Conservation (phyloP, 2,797 vertebrate species). For the Mus spretus region DNA sequence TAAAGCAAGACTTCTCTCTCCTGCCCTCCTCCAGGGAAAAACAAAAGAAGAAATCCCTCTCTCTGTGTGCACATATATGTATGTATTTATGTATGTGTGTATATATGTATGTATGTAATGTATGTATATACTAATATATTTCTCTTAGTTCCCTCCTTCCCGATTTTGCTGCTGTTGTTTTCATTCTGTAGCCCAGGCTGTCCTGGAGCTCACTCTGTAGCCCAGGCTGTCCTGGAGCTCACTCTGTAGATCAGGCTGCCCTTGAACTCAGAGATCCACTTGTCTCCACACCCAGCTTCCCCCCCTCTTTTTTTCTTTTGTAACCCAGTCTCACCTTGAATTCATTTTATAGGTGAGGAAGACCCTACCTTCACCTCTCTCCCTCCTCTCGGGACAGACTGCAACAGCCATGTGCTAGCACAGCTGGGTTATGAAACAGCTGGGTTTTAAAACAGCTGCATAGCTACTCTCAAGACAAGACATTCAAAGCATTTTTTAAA, state of each 20-base stretch:
- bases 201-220: not conserved
- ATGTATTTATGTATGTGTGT: not conserved
- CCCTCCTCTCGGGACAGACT: too few species aligned
- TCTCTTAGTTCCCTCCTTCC: not conserved
- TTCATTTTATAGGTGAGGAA: not conserved
- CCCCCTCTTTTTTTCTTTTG: not conserved
- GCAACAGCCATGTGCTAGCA: not conserved
- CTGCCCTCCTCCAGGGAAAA: not conserved
- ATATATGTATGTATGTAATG: not conserved
- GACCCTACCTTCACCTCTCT: not conserved
- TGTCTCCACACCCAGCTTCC: not conserved
- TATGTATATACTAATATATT: not conserved
- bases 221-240: not conserved
- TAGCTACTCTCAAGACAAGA: not conserved
- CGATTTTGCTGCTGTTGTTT: not conserved
- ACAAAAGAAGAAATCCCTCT: not conserved
- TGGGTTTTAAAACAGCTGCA: slow-evolving; percentile 35
- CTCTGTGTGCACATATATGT: not conserved
- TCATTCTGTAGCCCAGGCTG: too few species aligned
- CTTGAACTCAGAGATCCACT: not conserved
- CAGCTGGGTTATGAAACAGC: not conserved
- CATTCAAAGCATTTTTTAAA: not conserved
- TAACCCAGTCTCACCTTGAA: not conserved
- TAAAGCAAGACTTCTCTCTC: not conserved
- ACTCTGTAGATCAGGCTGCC: not conserved